Evolutionary conservation across 1,140 invertebrate genomes (phyloP).

Genomic region (Tigriopus japonicus): DNA sequence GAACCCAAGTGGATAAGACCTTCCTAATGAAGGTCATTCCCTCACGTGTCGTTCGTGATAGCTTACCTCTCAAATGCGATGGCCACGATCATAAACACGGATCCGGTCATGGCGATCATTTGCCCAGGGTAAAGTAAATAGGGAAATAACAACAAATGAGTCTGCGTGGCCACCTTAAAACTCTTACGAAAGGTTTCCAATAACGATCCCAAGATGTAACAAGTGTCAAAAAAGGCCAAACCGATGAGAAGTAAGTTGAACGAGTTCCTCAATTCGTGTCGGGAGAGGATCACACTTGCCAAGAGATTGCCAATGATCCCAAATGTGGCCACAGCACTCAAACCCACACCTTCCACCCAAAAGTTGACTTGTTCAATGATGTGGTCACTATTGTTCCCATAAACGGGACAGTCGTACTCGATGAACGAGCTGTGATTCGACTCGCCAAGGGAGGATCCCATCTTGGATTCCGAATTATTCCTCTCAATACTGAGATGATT

Average conservation of each 20-base stretch:
- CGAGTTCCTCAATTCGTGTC: neutral
- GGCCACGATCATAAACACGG: conserved; percentile 7
- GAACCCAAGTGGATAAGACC: no score
- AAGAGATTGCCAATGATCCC: conserved; percentile 1
- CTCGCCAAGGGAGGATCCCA: no score
- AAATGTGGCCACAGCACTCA: neutral
- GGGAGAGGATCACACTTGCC: neutral
- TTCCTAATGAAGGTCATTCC: no score
- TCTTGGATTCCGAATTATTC: no score
- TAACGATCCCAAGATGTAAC: neutral
- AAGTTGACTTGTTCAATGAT: neutral
- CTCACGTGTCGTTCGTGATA: no score
- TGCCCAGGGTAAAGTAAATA: conserved; percentile 4
- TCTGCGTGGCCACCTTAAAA: neutral
- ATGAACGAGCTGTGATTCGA: no score
- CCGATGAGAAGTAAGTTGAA: neutral
- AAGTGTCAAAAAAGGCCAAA: conserved; percentile 3
- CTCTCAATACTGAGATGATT: no score
- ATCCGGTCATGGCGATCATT: conserved; percentile 6
- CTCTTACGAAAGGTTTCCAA: neutral
- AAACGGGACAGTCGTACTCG: neutral
- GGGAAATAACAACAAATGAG: neutral
- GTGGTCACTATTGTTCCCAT: neutral
- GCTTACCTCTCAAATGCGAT: conserved; percentile 6
- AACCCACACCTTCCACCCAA: neutral